Conservation (phyloP, 2,113 vertebrate genomes). For the Saiga tatarica region DNA sequence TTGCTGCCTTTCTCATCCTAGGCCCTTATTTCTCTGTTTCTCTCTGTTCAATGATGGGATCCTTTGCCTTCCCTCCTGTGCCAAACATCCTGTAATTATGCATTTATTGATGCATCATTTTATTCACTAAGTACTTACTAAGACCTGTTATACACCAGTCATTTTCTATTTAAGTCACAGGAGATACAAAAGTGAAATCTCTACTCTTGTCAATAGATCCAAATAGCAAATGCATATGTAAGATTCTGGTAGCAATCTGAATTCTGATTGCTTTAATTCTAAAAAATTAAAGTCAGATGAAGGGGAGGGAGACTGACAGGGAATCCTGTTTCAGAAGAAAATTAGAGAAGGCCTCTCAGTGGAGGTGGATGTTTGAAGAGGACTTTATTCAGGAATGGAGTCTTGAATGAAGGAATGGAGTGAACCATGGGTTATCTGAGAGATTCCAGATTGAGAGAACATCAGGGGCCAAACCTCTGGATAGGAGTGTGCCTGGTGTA, state of each 20-base stretch:
- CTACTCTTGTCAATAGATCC: background rate
- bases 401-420: background rate
- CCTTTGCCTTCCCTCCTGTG: background rate
- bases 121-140: background rate
- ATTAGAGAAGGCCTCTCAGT: background rate
- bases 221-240: background rate
- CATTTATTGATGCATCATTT: background rate
- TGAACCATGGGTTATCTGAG: background rate
- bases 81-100: background rate
- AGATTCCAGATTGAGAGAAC: background rate
- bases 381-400: background rate
- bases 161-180: background rate
- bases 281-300: background rate
- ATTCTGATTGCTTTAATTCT: background rate
- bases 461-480: background rate
- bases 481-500: background rate
- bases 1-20: background rate
- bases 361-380: background rate
- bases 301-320: background rate
- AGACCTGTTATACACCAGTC: background rate
- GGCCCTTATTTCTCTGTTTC: background rate
- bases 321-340: background rate
- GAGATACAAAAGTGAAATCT: background rate
- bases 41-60: background rate
- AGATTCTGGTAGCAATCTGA: background rate